Percentiles rank a stretch among this genome's conserved stretches.
Evolutionary conservation across 2,888 invertebrate species (phyloP).

Genomic region (Melanostoma mellinum): DNA sequence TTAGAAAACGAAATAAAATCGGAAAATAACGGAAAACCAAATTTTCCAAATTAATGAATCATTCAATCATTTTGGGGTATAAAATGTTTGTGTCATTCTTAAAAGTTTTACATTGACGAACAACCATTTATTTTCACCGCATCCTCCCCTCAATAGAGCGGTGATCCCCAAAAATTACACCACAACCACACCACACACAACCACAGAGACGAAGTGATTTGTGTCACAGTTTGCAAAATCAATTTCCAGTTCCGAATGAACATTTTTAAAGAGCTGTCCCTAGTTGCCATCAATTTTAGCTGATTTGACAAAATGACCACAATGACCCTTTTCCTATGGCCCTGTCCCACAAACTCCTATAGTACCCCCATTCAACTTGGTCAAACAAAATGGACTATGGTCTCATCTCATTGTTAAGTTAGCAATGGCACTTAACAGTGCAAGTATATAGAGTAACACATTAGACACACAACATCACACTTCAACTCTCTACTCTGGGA

Average conservation of each 20-base stretch:
- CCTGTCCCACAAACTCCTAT: neutral
- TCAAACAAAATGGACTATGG: slow-evolving; percentile 26
- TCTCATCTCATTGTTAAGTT: slow-evolving; percentile 48
- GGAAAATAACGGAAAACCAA: slow-evolving; percentile 16
- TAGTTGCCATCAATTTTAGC: slow-evolving; percentile 62
- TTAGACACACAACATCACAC: neutral
- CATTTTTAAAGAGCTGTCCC: slow-evolving; percentile 51
- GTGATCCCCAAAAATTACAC: slow-evolving; percentile 49
- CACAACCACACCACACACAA: slow-evolving; percentile 30
- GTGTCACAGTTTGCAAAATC: slow-evolving; percentile 66
- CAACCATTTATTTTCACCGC: slow-evolving; percentile 40
- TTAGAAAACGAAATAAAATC: neutral
- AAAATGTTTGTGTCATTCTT: slow-evolving; percentile 31
- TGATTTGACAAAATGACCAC: slow-evolving; percentile 67
- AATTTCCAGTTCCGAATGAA: slow-evolving; percentile 36
- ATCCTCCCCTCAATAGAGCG: slow-evolving; percentile 20
- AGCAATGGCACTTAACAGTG: slow-evolving; percentile 35
- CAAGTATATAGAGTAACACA: slow-evolving; percentile 22
- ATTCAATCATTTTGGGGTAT: slow-evolving; percentile 49
- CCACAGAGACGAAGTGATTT: slow-evolving; percentile 48
- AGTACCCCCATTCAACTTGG: neutral
- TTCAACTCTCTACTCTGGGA: too few relatives aligned
- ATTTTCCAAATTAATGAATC: slow-evolving; percentile 59
- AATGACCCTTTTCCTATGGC: slow-evolving; percentile 1
- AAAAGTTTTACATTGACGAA: slow-evolving; percentile 46